A percentile compares a stretch with the other conserved stretches of the same genome.
Conservation (phyloP, 2,888 invertebrate species). For the Tridacna gigas region DNA sequence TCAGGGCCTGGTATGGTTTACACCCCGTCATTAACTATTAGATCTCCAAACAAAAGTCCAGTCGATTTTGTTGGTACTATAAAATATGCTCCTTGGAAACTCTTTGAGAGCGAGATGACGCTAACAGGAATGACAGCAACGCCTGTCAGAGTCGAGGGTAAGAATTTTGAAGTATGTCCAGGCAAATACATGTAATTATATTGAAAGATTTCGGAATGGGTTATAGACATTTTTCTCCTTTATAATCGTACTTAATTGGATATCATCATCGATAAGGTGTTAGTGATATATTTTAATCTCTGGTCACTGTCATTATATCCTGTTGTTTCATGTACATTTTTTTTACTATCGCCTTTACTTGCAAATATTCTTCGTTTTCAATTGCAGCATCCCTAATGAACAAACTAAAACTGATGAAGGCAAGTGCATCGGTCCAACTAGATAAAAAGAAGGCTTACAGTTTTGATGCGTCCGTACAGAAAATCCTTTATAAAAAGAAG, state of each 20-base stretch:
- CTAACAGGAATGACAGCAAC: slow-evolving; percentile 64
- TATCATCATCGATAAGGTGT: too few relatives aligned
- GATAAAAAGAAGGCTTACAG: slow-evolving; percentile 50
- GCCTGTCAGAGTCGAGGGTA: slow-evolving; percentile 70
- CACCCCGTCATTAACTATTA: slow-evolving; percentile 59
- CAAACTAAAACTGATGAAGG: slow-evolving; percentile 54
- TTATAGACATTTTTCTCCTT: too few relatives aligned
- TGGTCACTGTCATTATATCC: too few relatives aligned
- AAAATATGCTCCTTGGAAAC: slow-evolving; percentile 64
- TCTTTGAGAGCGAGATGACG: slow-evolving; percentile 65
- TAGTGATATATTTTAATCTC: too few relatives aligned
- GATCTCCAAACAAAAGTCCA: slow-evolving; percentile 35
- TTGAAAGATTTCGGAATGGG: too few relatives aligned
- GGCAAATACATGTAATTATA: neutral
- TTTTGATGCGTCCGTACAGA: slow-evolving; percentile 63
- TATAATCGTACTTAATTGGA: too few relatives aligned
- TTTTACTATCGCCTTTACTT: too few relatives aligned
- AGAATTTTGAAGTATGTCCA: slow-evolving; percentile 3
- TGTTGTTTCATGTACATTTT: too few relatives aligned
- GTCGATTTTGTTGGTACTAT: slow-evolving; percentile 58
- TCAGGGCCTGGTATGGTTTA: slow-evolving; percentile 62
- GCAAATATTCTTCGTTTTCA: too few relatives aligned
- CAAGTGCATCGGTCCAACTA: slow-evolving; percentile 46
- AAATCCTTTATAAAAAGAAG: slow-evolving; percentile 54
- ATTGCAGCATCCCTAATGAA: slow-evolving; percentile 37